Evolutionary conservation across 2,888 invertebrate species (phyloP).

Genomic region (Plebejus argus): DNA sequence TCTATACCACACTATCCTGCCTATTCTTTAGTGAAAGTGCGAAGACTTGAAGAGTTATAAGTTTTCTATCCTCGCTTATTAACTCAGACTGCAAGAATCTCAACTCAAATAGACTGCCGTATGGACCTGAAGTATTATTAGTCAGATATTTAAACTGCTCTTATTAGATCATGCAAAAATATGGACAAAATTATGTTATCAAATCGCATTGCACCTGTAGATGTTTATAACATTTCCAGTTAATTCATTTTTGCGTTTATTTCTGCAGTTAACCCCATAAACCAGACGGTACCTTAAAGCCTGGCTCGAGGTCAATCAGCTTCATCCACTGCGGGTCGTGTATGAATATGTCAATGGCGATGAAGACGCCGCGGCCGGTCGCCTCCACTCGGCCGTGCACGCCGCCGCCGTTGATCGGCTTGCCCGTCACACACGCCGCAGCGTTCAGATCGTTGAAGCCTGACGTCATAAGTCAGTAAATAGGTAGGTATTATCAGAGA

Average conservation of each 20-base stretch:
- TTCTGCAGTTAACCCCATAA: neutral
- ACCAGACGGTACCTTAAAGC: constrained; percentile 53
- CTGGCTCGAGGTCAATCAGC: constrained; percentile 78
- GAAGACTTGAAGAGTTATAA: too few relatives aligned
- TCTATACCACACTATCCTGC: neutral
- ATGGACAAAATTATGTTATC: too few relatives aligned
- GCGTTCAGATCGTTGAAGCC: constrained; percentile 84
- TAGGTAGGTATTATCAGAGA: too few relatives aligned
- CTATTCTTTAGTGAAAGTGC: neutral
- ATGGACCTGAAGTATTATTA: too few relatives aligned
- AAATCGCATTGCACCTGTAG: too few relatives aligned
- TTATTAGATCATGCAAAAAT: too few relatives aligned
- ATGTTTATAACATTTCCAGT: too few relatives aligned
- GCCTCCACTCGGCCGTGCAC: constrained; percentile 84
- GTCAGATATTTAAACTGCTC: too few relatives aligned
- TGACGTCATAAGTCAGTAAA: constrained; percentile 42
- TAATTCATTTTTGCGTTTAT: too few relatives aligned
- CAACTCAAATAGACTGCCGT: too few relatives aligned
- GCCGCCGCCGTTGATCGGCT: constrained; percentile 85
- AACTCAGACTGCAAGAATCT: too few relatives aligned
- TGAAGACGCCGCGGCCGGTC: constrained; percentile 89
- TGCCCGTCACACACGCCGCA: constrained; percentile 89
- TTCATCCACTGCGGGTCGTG: constrained; percentile 87
- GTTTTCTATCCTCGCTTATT: too few relatives aligned
- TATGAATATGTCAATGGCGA: constrained; percentile 86